Conservation (phyloP, 2,888 invertebrate species). For the Pinctada fucata region DNA sequence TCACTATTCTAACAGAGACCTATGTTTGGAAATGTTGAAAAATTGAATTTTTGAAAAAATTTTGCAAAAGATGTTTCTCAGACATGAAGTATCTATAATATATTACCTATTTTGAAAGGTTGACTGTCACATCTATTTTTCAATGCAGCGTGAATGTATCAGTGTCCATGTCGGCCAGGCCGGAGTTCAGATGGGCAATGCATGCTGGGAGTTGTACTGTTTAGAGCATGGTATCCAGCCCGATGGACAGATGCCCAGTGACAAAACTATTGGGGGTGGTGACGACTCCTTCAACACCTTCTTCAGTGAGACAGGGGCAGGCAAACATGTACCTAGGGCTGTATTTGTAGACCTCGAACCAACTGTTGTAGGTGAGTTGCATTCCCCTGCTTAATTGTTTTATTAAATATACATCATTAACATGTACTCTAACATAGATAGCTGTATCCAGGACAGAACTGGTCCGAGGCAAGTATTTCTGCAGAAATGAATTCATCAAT, state of each 20-base stretch:
- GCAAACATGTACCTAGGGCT: conserved; percentile 94
- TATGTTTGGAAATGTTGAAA: no score
- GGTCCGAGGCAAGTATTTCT: not conserved
- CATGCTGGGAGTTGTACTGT: conserved; percentile 81
- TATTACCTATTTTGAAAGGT: no score
- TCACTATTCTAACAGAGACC: no score
- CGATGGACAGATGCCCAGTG: conserved; percentile 31
- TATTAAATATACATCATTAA: not conserved
- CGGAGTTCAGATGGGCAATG: conserved; percentile 73
- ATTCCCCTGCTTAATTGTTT: not conserved
- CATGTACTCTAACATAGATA: not conserved
- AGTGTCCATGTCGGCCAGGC: conserved; percentile 79
- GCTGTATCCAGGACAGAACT: not conserved
- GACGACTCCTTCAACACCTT: conserved; percentile 92
- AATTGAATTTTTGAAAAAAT: no score
- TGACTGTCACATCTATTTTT: not conserved
- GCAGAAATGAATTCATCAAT: not conserved
- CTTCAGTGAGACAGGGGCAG: conserved; percentile 90
- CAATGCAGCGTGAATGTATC: conserved; percentile 78
- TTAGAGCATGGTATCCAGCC: conserved; percentile 77
- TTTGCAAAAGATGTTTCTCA: no score
- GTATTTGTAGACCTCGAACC: conserved; percentile 97
- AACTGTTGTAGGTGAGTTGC: conserved; percentile 88
- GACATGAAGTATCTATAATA: no score
- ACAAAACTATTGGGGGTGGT: conserved; percentile 28